Percentiles rank a stretch among this genome's conserved stretches.
These are phyloP conservation scores for Orcinus orca DNA, from an alignment of 2,113 vertebrate genomes.

Conservation along the genomic window DNA sequence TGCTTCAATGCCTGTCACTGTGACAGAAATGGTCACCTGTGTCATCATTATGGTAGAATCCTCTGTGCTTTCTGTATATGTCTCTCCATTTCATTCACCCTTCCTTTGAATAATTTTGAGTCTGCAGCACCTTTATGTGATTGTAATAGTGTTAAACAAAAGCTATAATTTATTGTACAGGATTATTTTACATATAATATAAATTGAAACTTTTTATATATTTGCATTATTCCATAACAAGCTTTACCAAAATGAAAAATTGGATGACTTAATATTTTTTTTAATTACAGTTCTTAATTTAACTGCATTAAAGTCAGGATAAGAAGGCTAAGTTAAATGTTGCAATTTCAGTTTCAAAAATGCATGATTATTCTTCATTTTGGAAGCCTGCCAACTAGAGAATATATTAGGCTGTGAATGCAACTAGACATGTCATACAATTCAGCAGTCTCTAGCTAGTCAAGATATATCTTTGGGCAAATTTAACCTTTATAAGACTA, in stretches of 20 bases:
- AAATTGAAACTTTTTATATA: constrained; percentile 45
- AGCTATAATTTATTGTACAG: not conserved
- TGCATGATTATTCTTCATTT: constrained; percentile 15
- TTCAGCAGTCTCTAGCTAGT: not conserved
- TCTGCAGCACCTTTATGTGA: not conserved
- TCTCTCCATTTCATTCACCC: not conserved
- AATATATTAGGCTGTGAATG: not conserved
- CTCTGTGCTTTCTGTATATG: not conserved
- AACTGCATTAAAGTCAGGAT: not conserved
- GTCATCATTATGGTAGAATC: not conserved
- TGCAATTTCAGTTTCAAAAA: constrained; percentile 53
- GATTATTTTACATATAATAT: constrained; percentile 23
- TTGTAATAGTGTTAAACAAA: not conserved
- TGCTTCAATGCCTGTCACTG: not conserved
- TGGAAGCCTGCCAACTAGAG: not conserved
- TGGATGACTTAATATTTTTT: constrained; percentile 26
- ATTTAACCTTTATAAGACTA: constrained; percentile 41
- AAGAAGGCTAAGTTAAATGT: not conserved
- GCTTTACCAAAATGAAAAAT: constrained; percentile 57
- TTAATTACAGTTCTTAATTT: constrained; percentile 56
- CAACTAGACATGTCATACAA: not conserved
- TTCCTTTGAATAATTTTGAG: not conserved
- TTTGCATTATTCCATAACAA: constrained; percentile 62
- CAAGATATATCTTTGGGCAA: constrained; percentile 31
- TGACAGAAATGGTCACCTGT: not conserved